Conservation (phyloP, 2,888 invertebrate species). For the Liopterus haemorrhoidalis region DNA sequence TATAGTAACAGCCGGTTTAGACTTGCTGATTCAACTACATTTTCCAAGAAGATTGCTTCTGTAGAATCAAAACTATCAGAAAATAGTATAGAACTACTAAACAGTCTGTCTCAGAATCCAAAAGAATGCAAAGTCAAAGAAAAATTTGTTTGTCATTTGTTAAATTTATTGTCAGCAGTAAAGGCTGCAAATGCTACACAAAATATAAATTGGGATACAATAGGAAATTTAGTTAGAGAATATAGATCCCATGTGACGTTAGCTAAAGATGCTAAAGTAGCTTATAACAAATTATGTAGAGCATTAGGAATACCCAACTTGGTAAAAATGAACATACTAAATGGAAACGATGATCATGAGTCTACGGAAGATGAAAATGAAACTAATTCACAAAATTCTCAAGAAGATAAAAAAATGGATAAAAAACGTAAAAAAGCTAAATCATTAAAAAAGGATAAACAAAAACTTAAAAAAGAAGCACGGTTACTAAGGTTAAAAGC, state of each 20-base stretch:
- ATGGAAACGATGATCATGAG: conserved; percentile 34
- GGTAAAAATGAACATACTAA: conserved; percentile 36
- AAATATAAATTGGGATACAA: conserved; percentile 44
- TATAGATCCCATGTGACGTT: conserved; percentile 43
- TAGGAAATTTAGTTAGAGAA: conserved; percentile 41
- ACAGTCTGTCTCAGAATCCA: conserved; percentile 38
- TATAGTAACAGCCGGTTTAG: conserved; percentile 55
- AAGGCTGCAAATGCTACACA: conserved; percentile 41
- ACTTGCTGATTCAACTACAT: conserved; percentile 42
- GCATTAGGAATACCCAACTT: conserved; percentile 42
- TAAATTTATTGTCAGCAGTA: conserved; percentile 51
- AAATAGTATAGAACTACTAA: conserved; percentile 45
- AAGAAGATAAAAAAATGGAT: conserved; percentile 23
- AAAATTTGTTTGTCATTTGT: conserved; percentile 52
- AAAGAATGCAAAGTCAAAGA: conserved; percentile 49
- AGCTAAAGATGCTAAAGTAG: conserved; percentile 45
- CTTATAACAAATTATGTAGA: conserved; percentile 47
- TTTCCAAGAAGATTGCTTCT: conserved; percentile 42
- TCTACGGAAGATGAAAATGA: conserved; percentile 31
- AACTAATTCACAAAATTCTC: conserved; percentile 25
- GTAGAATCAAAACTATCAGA: conserved; percentile 49
- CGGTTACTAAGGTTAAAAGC: conserved; percentile 45
- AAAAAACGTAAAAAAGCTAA: conserved; percentile 40
- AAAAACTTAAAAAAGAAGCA: conserved; percentile 48
- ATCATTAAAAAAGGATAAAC: conserved; percentile 40